Percentiles rank a stretch among this genome's conserved stretches.
Evolutionary conservation across 1,140 invertebrate genomes (phyloP).

Genomic region (Chrysoperla carnea): DNA sequence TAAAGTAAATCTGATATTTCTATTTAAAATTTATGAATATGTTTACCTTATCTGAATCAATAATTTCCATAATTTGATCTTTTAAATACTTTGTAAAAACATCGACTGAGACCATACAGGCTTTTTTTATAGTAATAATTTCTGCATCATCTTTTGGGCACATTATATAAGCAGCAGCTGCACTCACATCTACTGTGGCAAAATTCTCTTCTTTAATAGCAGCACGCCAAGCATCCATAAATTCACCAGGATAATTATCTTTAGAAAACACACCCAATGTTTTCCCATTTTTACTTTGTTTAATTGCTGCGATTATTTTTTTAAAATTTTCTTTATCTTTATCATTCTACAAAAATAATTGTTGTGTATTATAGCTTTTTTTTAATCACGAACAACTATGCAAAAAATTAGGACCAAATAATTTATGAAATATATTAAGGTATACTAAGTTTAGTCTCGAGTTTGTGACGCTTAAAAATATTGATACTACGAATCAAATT

Average conservation of each 20-base stretch:
- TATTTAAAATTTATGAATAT: too few relatives aligned
- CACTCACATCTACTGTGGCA: conserved; percentile 77
- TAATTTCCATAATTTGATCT: conserved; percentile 97
- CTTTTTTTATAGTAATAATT: conserved; percentile 84
- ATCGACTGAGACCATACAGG: conserved; percentile 82
- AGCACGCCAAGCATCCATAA: conserved; percentile 80
- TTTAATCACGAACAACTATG: neutral
- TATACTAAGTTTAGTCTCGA: too few relatives aligned
- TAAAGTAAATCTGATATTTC: too few relatives aligned
- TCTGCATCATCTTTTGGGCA: conserved; percentile 91
- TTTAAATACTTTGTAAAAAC: conserved; percentile 93
- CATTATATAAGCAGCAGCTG: conserved; percentile 71
- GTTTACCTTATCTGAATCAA: conserved; percentile 83
- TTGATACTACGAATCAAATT: too few relatives aligned
- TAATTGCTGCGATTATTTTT: conserved; percentile 71
- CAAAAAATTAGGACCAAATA: conserved; percentile 4
- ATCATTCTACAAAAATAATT: conserved; percentile 39
- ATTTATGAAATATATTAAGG: too few relatives aligned
- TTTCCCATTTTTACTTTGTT: conserved; percentile 79
- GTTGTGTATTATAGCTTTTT: conserved; percentile 2
- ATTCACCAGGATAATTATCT: conserved; percentile 85
- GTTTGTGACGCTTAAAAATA: too few relatives aligned
- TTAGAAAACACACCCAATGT: conserved; percentile 84
- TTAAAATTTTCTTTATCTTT: conserved; percentile 91
- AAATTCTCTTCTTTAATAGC: conserved; percentile 59